A percentile compares a stretch with the other conserved stretches of the same genome.
These are phyloP conservation scores for Phacellophora camtschatica DNA, from an alignment of 30 jellyfish, hydroid and myxozoan species.

Conservation along the genomic window DNA sequence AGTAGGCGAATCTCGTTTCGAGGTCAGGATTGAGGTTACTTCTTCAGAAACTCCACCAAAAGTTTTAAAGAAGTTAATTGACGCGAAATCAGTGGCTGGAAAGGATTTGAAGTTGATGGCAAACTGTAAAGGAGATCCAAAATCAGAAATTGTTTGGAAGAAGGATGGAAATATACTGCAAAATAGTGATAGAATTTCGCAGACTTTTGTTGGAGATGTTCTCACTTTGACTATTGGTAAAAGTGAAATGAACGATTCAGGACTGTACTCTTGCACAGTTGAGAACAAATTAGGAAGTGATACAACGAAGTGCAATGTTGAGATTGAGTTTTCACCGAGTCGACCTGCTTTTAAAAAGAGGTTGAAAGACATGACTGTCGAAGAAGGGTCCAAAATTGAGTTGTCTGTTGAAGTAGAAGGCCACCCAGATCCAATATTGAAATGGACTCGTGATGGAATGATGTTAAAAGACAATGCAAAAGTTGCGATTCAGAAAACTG, in stretches of 20 bases:
- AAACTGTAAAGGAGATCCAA: conserved; percentile 74
- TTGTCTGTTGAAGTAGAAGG: conserved; percentile 71
- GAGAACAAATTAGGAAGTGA: conserved; percentile 53
- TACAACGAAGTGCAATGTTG: not conserved
- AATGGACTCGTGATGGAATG: conserved; percentile 68
- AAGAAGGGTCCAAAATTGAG: conserved; percentile 40
- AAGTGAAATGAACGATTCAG: conserved; percentile 41
- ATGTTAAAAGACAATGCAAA: conserved; percentile 28
- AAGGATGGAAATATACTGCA: conserved; percentile 43
- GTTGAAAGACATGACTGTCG: conserved; percentile 52
- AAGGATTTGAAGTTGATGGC: conserved; percentile 38
- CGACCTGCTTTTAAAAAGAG: conserved; percentile 70
- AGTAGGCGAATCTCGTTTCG: conserved; percentile 61
- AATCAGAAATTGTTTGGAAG: conserved; percentile 61
- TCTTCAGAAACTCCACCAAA: conserved; percentile 55
- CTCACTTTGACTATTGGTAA: conserved; percentile 7
- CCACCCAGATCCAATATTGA: conserved; percentile 71
- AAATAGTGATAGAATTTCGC: not conserved
- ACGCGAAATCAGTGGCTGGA: conserved; percentile 24
- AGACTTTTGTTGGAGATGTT: conserved; percentile 7
- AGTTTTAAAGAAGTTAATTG: conserved; percentile 25
- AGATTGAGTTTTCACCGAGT: not conserved
- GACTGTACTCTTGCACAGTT: conserved; percentile 48
- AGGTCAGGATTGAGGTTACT: conserved; percentile 43
- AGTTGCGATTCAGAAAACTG: conserved; percentile 41